A percentile compares a stretch with the other conserved stretches of the same genome.
Evolutionary conservation across 2,113 vertebrate species (phyloP).

Genomic region (Hoplias malabaricus): DNA sequence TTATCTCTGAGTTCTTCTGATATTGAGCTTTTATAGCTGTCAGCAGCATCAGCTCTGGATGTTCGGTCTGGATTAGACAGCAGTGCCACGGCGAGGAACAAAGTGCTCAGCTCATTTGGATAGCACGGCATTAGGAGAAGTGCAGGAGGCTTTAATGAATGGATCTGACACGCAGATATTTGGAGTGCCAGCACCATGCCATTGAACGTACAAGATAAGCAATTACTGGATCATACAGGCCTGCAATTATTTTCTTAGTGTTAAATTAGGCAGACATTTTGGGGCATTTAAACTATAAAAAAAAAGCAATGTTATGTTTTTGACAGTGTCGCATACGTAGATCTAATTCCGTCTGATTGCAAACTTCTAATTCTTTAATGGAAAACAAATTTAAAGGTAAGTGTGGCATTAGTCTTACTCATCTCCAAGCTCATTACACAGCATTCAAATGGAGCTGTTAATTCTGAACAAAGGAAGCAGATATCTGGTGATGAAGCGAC

Average conservation of each 20-base stretch:
- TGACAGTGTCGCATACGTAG: conserved; percentile 23
- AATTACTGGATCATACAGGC: conserved; percentile 40
- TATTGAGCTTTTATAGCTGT: background rate
- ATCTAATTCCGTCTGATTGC: conserved; percentile 35
- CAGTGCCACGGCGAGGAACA: background rate
- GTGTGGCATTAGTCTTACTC: conserved; percentile 35
- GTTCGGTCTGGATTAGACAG: background rate
- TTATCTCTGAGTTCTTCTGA: background rate
- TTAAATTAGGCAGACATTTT: conserved; percentile 42
- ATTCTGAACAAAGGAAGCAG: conserved; percentile 5
- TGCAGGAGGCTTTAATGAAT: conserved; percentile 36
- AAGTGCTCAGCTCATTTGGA: conserved; percentile 21
- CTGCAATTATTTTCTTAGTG: conserved; percentile 35
- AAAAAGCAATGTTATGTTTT: conserved; percentile 23
- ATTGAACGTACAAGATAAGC: conserved; percentile 32
- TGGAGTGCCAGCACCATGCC: conserved; percentile 37
- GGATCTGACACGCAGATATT: conserved; percentile 36
- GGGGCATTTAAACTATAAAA: conserved; percentile 31
- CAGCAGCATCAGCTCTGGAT: background rate
- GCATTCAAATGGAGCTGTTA: conserved; percentile 1
- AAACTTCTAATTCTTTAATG: conserved; percentile 48
- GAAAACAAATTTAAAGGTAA: conserved; percentile 38
- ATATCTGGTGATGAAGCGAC: conserved; percentile 5
- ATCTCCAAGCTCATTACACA: conserved; percentile 32
- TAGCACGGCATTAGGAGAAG: background rate